Base-by-base conservation (phyloP, 2,888 invertebrate genomes). In the Anaspis maculata region DNA sequence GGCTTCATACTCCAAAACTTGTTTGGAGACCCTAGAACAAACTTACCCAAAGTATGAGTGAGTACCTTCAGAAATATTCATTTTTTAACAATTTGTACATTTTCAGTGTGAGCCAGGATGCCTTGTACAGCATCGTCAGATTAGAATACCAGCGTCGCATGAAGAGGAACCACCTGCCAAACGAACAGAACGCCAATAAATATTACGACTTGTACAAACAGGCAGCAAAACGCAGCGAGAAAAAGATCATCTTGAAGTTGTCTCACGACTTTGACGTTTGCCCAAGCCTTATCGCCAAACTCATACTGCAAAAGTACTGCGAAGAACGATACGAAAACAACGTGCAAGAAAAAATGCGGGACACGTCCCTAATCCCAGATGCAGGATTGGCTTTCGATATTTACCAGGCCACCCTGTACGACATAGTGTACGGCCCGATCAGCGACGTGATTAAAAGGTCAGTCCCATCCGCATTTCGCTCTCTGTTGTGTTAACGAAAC, bases 281-380 rank as follows among this genome's bases (percentile, higher is more conserved):
- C 5, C 78, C 79, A 3, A 71, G 75, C 14, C 58, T 78, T 35
- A 56, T 78, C 25, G 77, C 77, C 1, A 69, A 73, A 48, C 60
- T 75, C 26, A 66, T 80, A 30, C 53, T 80, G 15, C 72, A 76
- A 46, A 66, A 68, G 42, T 66, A 73, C 54, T 66, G 67, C 26
- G 61, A 63, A 23, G 48, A 50, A 4, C 47, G 54, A 22, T 34
- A 44, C 48, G 26, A 26, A 15, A 44, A 42, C 22, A 32, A 41
- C 5, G 32, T 40, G 19, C 69, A 69, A 37, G 39, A 61, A 12
- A 69, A 74, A 46, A 66, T 86, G 45, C 78, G 78, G 55, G 81
- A 86, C 49, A 79, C 84, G 4, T 73, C 76, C n/a, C 62, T 79
- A 11, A 83, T 88, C 49, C 71, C 75, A 37, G 78, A 87, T 54